Conservation (phyloP, 2,113 vertebrate genomes). For the Takifugu flavidus region DNA sequence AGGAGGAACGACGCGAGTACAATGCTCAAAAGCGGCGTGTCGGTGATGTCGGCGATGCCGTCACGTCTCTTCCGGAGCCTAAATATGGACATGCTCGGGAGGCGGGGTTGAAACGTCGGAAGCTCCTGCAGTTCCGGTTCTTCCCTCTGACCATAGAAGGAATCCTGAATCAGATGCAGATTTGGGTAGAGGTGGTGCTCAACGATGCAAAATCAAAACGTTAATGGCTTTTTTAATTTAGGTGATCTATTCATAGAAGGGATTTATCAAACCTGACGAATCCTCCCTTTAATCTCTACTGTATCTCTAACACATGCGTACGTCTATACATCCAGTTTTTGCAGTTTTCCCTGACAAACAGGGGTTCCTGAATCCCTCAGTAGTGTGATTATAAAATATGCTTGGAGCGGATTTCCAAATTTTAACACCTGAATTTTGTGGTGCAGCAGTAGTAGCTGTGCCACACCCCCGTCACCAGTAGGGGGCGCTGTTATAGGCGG, state of each 20-base stretch:
- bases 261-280: too few species aligned
- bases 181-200: conserved; percentile 10
- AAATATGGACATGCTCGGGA: conserved; percentile 57
- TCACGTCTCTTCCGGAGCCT: conserved; percentile 52
- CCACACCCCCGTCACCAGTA: too few species aligned
- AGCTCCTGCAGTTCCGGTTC: conserved; percentile 63
- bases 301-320: too few species aligned
- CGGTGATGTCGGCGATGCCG: conserved; percentile 58
- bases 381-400: too few species aligned
- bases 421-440: neutral
- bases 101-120: conserved; percentile 13
- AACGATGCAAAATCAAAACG: neutral
- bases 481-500: too few species aligned
- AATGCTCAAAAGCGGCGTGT: conserved; percentile 56
- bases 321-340: too few species aligned
- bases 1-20: conserved; percentile 32
- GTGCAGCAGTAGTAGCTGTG: too few species aligned
- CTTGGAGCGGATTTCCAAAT: neutral
- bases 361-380: too few species aligned
- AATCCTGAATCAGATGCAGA: conserved; percentile 22
- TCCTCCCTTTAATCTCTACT: too few species aligned
- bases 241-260: neutral
- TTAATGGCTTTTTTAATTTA: neutral
- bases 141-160: conserved; percentile 47
- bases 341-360: too few species aligned